These are phyloP conservation scores for Tromatobia lineatoria DNA, from an alignment of 2,888 invertebrate species.

Conservation along the genomic window DNA sequence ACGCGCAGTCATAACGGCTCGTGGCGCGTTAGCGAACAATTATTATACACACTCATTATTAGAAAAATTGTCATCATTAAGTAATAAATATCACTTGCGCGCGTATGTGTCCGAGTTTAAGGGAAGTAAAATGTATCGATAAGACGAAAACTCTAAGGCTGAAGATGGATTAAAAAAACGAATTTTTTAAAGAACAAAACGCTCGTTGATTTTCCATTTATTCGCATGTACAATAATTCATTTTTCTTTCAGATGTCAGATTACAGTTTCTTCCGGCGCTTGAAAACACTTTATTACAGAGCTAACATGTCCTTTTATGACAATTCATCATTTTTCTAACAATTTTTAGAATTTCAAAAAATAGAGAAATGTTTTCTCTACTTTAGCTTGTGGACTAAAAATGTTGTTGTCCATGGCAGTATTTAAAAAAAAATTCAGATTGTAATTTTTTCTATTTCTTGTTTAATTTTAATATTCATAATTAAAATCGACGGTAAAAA, in stretches of 20 bases:
- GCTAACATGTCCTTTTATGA: neutral
- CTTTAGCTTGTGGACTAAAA: too few relatives aligned
- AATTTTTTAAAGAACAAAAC: constrained; percentile 63
- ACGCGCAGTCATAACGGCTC: constrained; percentile 1
- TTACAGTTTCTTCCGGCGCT: neutral
- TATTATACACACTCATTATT: constrained; percentile 37
- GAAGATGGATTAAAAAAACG: constrained; percentile 66
- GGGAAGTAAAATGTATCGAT: constrained; percentile 56
- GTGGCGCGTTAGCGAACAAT: constrained; percentile 25
- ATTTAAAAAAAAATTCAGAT: too few relatives aligned
- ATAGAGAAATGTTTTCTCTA: too few relatives aligned
- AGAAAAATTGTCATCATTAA: constrained; percentile 39
- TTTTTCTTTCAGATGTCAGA: neutral
- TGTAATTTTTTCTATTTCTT: too few relatives aligned
- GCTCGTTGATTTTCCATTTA: constrained; percentile 47
- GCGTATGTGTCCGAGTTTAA: constrained; percentile 49
- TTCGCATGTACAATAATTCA: constrained; percentile 18
- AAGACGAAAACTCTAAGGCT: constrained; percentile 59
- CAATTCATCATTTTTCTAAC: too few relatives aligned
- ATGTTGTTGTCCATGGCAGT: too few relatives aligned
- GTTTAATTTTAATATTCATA: too few relatives aligned
- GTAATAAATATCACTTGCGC: constrained; percentile 44
- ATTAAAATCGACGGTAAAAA: too few relatives aligned
- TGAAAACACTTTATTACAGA: neutral
- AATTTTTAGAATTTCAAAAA: too few relatives aligned